Percentiles rank a stretch among this genome's conserved stretches.
phyloP scores from a whole-genome alignment of 2,113 vertebrate genomes.

The Chlorodrepanis virens region DNA sequence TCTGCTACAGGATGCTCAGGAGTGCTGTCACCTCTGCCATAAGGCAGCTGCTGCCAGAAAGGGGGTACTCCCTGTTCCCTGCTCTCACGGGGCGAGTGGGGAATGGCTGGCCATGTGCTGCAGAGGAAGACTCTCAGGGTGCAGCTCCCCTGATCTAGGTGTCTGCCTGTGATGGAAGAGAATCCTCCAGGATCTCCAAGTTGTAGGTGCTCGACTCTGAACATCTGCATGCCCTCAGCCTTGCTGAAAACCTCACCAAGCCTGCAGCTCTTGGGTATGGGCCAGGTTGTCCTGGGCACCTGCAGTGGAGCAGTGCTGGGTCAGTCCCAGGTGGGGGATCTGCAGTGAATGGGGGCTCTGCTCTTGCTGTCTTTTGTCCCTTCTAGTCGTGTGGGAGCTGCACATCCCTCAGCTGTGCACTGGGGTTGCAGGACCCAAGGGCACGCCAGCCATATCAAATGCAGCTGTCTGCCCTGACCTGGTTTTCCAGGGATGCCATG shows the following conservation, averaged over 20 bases:
- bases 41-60: not conserved
- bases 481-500: not conserved
- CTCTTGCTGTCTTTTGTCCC: not conserved
- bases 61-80: not conserved
- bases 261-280: accelerated
- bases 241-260: not conserved
- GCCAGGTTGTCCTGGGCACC: not conserved
- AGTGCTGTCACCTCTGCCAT: accelerated
- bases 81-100: not conserved
- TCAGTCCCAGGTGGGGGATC: not conserved
- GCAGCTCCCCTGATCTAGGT: accelerated
- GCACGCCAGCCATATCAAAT: accelerated
- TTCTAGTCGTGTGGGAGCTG: not conserved
- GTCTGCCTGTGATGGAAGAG: not conserved
- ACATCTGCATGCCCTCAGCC: not conserved
- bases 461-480: not conserved
- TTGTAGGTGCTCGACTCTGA: not conserved
- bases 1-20: not conserved
- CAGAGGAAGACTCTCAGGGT: not conserved
- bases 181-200: not conserved
- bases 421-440: not conserved
- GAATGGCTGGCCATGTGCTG: not conserved
- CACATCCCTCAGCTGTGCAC: accelerated
- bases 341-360: not conserved
- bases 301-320: not conserved